phyloP scores from a whole-genome alignment of 2,113 vertebrate species.

The Myiopsitta monachus region DNA sequence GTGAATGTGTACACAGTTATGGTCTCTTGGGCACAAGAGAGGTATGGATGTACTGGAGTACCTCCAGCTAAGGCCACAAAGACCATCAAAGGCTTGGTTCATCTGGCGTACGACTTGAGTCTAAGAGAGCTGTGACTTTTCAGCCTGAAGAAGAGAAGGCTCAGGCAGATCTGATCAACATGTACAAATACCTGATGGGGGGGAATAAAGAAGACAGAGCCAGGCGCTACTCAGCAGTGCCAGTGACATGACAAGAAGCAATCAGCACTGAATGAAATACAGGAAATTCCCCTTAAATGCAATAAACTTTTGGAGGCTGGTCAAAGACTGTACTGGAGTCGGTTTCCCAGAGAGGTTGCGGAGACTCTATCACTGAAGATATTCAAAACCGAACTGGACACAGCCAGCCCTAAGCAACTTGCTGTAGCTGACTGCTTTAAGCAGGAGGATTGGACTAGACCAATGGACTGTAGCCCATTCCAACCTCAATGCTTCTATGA shows the following conservation, averaged over 20 bases:
- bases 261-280: background rate
- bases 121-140: background rate
- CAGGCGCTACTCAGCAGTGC: background rate
- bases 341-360: background rate
- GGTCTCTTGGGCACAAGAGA: background rate
- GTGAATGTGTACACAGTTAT: rapidly evolving
- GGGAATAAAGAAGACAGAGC: background rate
- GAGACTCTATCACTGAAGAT: background rate
- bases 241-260: background rate
- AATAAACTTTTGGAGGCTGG: background rate
- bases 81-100: background rate
- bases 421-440: background rate
- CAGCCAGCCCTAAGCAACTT: background rate
- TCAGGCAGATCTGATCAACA: rapidly evolving
- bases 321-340: background rate
- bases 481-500: background rate
- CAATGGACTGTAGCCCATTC: background rate
- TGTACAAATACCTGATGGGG: background rate
- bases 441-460: background rate
- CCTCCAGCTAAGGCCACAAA: background rate
- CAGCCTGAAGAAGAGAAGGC: background rate
- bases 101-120: background rate
- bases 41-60: rapidly evolving
- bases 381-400: background rate
- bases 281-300: background rate